These are phyloP conservation scores for Thymelicus acteon DNA, from an alignment of 2,888 invertebrate species.

Conservation along the genomic window DNA sequence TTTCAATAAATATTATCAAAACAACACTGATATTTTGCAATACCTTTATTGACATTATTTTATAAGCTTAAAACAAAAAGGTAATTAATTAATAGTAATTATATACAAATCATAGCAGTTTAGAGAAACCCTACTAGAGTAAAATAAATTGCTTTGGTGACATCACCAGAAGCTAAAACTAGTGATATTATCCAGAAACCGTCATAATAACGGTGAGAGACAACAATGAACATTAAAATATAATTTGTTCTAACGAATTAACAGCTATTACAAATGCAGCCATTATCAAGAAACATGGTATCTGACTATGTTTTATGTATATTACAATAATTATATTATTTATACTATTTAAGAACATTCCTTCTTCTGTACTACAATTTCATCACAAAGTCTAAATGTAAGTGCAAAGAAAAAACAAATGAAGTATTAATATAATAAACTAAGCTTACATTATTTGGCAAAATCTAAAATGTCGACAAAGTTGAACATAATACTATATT, in stretches of 20 bases:
- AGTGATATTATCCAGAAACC: slow-evolving; percentile 11
- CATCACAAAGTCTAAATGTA: background rate
- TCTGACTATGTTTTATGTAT: background rate
- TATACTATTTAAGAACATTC: background rate
- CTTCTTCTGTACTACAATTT: background rate
- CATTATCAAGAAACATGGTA: slow-evolving; percentile 3
- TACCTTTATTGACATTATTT: slow-evolving; percentile 30
- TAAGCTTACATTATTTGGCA: background rate
- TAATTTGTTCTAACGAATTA: slow-evolving; percentile 18
- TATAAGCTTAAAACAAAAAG: slow-evolving; percentile 34
- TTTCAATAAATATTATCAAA: slow-evolving; percentile 12
- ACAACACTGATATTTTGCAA: slow-evolving; percentile 29
- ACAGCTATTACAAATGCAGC: slow-evolving; percentile 14
- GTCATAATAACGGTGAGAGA: slow-evolving; percentile 8
- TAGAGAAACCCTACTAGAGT: slow-evolving; percentile 1
- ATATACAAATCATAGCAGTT: slow-evolving; percentile 30
- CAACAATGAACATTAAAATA: slow-evolving; percentile 28
- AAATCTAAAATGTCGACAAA: slow-evolving; percentile 8
- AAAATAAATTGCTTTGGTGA: background rate
- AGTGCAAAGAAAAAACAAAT: background rate
- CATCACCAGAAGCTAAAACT: slow-evolving; percentile 5
- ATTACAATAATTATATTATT: slow-evolving; percentile 1
- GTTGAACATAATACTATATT: background rate
- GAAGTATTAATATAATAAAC: background rate
- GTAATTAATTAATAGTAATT: slow-evolving; percentile 1